Evolutionary conservation across 2,797 vertebrate genomes (phyloP).

Genomic region (Neosilurus hyrtlii): DNA sequence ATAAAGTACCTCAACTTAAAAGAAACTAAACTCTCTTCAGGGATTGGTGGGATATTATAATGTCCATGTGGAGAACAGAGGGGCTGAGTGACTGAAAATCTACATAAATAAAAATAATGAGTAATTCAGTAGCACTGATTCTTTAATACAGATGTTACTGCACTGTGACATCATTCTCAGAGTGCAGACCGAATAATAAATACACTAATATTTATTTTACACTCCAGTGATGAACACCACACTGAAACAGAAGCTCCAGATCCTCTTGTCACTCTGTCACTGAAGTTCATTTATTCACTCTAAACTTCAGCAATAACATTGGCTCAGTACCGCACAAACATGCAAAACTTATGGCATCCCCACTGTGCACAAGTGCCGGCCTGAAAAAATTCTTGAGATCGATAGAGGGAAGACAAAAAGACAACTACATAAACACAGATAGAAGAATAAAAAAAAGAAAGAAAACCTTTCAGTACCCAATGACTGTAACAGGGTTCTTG

Average conservation of each 20-base stretch:
- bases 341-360: background rate
- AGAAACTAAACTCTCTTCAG: background rate
- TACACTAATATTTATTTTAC: background rate
- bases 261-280: background rate
- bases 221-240: background rate
- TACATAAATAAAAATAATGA: no score
- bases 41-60: background rate
- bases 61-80: background rate
- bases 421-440: background rate
- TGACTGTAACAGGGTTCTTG: background rate
- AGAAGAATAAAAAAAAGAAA: background rate
- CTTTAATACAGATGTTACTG: background rate
- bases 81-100: background rate
- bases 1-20: background rate
- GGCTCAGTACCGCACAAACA: background rate
- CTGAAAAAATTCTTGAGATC: background rate
- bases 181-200: background rate
- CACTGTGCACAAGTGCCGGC: background rate
- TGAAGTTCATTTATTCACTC: background rate
- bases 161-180: background rate
- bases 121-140: background rate
- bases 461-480: no score
- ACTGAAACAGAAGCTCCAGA: background rate
- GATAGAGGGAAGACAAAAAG: background rate
- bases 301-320: background rate